A percentile compares a stretch with the other conserved stretches of the same genome.
These are phyloP conservation scores for Hecatera dysodea DNA, from an alignment of 2,888 invertebrate genomes.

Conservation along the genomic window DNA sequence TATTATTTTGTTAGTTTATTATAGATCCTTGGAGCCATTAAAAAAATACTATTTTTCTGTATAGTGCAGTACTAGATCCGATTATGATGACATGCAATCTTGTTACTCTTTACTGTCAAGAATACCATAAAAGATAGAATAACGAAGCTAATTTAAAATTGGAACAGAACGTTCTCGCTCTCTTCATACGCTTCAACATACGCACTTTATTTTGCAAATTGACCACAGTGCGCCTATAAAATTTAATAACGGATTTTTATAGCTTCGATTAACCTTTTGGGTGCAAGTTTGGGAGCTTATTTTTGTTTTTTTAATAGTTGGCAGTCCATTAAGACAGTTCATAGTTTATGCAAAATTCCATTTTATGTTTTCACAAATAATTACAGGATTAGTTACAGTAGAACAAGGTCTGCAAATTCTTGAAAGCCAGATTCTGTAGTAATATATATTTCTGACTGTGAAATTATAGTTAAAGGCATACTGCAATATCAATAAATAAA, in stretches of 20 bases:
- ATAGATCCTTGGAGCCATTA: no score
- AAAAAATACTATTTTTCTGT: no score
- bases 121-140: conserved; percentile 2
- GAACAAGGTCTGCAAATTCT: conserved; percentile 5
- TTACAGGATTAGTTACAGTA: conserved; percentile 24
- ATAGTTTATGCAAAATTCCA: conserved; percentile 18
- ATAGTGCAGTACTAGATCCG: no score
- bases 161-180: conserved; percentile 39
- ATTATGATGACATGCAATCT: background rate
- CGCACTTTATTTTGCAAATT: conserved; percentile 49
- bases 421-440: background rate
- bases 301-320: conserved; percentile 34
- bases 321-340: conserved; percentile 41
- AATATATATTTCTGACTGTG: background rate
- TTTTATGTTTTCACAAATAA: conserved; percentile 26
- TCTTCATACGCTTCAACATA: conserved; percentile 53
- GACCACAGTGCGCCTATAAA: conserved; percentile 54
- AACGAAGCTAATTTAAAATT: conserved; percentile 44
- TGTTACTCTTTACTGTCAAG: background rate
- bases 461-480: background rate
- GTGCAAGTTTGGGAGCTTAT: conserved; percentile 32
- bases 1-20: no score
- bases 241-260: conserved; percentile 61
- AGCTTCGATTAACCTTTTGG: conserved; percentile 40
- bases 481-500: background rate